Evolutionary conservation across 2,113 vertebrate species (phyloP).

Genomic region (Prionailurus bengalensis): DNA sequence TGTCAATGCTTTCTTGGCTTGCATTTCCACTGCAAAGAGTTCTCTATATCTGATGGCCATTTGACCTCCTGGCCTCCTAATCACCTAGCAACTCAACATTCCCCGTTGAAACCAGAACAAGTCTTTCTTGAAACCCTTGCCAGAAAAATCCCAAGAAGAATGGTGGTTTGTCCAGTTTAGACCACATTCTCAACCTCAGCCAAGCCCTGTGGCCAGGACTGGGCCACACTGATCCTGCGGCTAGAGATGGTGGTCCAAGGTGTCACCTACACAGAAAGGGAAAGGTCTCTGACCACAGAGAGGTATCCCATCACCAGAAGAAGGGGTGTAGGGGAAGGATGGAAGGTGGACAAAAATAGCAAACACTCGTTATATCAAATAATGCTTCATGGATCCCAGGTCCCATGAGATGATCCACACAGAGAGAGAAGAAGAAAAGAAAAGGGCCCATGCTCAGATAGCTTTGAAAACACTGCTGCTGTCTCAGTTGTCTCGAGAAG

Average conservation of each 20-base stretch:
- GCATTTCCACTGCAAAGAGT: background rate
- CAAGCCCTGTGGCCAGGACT: background rate
- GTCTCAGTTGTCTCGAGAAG: background rate
- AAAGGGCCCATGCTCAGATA: background rate
- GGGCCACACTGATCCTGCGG: background rate
- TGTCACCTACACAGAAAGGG: background rate
- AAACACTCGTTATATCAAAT: background rate
- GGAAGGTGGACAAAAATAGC: background rate
- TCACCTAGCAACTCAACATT: background rate
- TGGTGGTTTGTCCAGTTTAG: background rate
- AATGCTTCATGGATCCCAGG: background rate
- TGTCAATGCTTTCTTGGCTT: background rate
- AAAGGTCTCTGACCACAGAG: background rate
- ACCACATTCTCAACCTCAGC: background rate
- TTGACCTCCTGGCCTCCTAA: background rate
- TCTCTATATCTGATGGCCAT: background rate
- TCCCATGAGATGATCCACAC: background rate
- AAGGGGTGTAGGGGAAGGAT: fast-evolving
- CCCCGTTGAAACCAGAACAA: background rate
- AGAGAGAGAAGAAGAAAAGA: background rate
- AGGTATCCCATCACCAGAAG: background rate
- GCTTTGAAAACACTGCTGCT: background rate
- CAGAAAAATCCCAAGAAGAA: background rate
- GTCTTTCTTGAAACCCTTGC: background rate
- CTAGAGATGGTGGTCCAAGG: background rate